Evolutionary conservation across 1,140 invertebrate species (phyloP).

Genomic region (Argopecten irradians): DNA sequence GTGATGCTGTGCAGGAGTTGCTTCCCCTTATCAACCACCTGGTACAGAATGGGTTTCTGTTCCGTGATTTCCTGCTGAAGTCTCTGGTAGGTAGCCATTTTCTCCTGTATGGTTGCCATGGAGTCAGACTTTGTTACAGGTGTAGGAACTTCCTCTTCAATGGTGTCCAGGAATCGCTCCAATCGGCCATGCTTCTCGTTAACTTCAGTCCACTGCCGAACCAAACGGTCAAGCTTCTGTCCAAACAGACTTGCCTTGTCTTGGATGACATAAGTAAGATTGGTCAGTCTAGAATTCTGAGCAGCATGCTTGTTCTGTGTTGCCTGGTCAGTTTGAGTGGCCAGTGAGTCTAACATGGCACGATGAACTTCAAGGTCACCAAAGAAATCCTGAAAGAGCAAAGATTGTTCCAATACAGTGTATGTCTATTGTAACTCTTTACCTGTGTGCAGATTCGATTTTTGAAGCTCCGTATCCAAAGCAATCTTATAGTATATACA

Average conservation of each 20-base stretch:
- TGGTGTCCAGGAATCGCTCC: slow-evolving; percentile 55
- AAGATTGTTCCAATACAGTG: background rate
- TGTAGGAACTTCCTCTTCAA: slow-evolving; percentile 65
- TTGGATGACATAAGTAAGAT: slow-evolving; percentile 68
- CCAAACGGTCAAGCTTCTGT: slow-evolving; percentile 69
- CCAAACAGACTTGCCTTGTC: slow-evolving; percentile 73
- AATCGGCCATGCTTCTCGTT: slow-evolving; percentile 61
- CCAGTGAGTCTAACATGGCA: slow-evolving; percentile 71
- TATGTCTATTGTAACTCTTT: too few species aligned
- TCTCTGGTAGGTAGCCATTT: slow-evolving; percentile 63
- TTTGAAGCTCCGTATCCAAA: too few species aligned
- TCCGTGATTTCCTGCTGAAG: slow-evolving; percentile 68
- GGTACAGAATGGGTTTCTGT: slow-evolving; percentile 69
- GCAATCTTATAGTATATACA: too few species aligned
- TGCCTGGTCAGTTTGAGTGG: slow-evolving; percentile 64
- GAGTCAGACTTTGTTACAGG: slow-evolving; percentile 63
- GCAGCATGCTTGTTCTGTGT: slow-evolving; percentile 61
- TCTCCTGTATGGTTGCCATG: slow-evolving; percentile 64
- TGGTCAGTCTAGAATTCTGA: slow-evolving; percentile 68
- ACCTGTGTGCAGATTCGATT: too few species aligned
- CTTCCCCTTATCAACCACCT: slow-evolving; percentile 72
- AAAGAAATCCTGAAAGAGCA: slow-evolving; percentile 72
- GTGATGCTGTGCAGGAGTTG: slow-evolving; percentile 69
- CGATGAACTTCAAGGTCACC: slow-evolving; percentile 72
- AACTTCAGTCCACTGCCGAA: slow-evolving; percentile 70